Evolutionary conservation across 2,888 invertebrate genomes (phyloP), one percentile per base, ranked within the genome.

Genomic region (Plagodis dolabraria): DNA sequence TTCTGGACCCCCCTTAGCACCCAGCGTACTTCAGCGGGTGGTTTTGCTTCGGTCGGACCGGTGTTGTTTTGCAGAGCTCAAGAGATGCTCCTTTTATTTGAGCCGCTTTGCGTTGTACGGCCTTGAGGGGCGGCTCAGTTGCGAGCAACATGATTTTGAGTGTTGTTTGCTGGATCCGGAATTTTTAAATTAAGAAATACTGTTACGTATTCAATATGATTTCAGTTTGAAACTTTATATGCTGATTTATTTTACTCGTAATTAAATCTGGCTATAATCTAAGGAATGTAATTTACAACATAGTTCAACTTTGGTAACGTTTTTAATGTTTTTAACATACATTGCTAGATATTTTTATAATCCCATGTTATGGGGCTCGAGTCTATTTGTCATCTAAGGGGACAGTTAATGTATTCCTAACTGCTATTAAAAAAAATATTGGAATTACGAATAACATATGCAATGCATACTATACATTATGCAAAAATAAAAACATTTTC

Each of bases 21-120:
- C 82, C 83, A 68, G 77, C 80, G 84, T 87, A 88, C 92, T 92
- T 92, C 92, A 88, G 86, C 92, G 92, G 92, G 92, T 89, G 92
- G 92, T 89, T 90, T 85, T 89, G 91, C 90, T 89, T 91, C 89
- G 92, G 92, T 90, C 85, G 89, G 80, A 77, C 80, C 83, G 83
- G 86, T 89, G 90, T 92, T 92, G 92, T 92, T 91, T 92, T 91
- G 89, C 86, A 87, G 85, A 86, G 90, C 89, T 92, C 89, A 92
- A 92, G 92, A 91, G 92, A 78, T 75, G 83, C 87, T 90, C 84
- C 92, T 91, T 90, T 92, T 92, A 91, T 92, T 92, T 89, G 88
- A 89, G 86, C 89, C 86, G 88, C 84, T 89, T 90, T 86, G 82
- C 86, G 84, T 81, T 88, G 83, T 78, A 79, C 86, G 85, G 88